These are phyloP conservation scores for Neotoma lepida DNA, from an alignment of 2,113 vertebrate species.

Conservation along the genomic window DNA sequence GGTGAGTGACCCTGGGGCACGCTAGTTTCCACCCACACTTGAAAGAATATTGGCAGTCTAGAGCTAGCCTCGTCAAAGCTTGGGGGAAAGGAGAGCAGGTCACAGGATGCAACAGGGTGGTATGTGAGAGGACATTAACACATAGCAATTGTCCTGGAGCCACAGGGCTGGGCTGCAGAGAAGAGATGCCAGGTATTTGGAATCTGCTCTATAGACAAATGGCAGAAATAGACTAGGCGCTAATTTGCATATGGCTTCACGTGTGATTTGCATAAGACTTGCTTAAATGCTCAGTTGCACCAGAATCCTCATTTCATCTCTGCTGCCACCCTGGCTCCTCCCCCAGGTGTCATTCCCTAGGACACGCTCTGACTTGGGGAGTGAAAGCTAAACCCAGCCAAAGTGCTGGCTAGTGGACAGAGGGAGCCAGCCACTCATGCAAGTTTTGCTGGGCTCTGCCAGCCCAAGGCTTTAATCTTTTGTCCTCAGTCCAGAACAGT, in stretches of 20 bases:
- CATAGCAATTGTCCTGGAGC: background rate
- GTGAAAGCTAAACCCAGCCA: conserved; percentile 27
- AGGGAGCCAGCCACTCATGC: background rate
- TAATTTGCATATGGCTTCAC: conserved; percentile 64
- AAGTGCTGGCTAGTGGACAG: background rate
- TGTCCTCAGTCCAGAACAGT: background rate
- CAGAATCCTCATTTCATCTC: conserved; percentile 44
- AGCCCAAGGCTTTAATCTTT: background rate
- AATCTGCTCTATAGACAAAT: background rate
- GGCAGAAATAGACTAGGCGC: conserved; percentile 65
- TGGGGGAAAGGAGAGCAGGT: background rate
- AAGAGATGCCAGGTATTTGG: conserved; percentile 36
- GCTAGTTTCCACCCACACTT: background rate
- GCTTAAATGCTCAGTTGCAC: conserved; percentile 59
- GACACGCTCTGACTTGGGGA: background rate
- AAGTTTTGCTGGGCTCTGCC: conserved; percentile 19
- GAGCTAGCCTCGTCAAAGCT: background rate
- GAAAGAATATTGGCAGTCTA: background rate
- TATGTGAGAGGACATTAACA: background rate
- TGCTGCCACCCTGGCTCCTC: conserved; percentile 7
- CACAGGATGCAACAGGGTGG: background rate
- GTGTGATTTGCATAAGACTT: conserved; percentile 51
- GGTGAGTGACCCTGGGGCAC: conserved; percentile 51
- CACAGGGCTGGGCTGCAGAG: background rate
- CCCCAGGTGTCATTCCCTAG: background rate